Base-by-base conservation (phyloP, 1,140 invertebrate genomes). In the Sweltsa coloradensis region DNA sequence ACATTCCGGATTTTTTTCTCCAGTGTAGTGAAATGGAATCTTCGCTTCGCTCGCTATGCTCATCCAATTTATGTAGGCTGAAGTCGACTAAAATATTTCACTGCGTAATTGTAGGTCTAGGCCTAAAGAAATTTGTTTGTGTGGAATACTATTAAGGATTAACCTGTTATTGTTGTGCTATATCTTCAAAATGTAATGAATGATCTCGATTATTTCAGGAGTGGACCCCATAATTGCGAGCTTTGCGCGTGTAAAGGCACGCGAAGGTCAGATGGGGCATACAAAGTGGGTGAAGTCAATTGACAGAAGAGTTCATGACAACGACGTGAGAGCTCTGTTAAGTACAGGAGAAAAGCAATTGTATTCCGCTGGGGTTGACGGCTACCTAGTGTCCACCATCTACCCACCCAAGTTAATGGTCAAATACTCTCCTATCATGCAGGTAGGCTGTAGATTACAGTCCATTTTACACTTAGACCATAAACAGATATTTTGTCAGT, bases 251-350 rank as follows among this genome's bases (percentile, higher is more conserved):
- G 70, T 80, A 3, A 67, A 70, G 53, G 66, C 79, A 16, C 49
- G 54, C 13, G 48, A 47, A 24, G 52, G 50, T 41, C 55, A 53
- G 43, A 54, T 54, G 50, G n/a, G 50, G 31, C 18, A 23, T 24
- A 79, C 79, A 31, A 73, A 74, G 40, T 94, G 89, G 89, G 78
- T 91, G 0, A 83, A 81, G 61, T 82, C 81, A 45, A 72, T 83
- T 6, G 80, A 87, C 53, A 71, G 82, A 47, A 71, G 76, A 55
- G 75, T 87, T 24, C 89, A 94, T 64, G 76, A 79, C 19, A 86
- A 94, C 62, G 89, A 92, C 67, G 85, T 94, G 0, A 70, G 82
- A 53, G 72, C 81, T 5, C 62, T 94, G 24, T 67, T 74, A 3
- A 62, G 82, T 22, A 66, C 73, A 52, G 68, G 71, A 22, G 70